phyloP scores from a whole-genome alignment of 1,140 invertebrate species.

The Aplysia californica region DNA sequence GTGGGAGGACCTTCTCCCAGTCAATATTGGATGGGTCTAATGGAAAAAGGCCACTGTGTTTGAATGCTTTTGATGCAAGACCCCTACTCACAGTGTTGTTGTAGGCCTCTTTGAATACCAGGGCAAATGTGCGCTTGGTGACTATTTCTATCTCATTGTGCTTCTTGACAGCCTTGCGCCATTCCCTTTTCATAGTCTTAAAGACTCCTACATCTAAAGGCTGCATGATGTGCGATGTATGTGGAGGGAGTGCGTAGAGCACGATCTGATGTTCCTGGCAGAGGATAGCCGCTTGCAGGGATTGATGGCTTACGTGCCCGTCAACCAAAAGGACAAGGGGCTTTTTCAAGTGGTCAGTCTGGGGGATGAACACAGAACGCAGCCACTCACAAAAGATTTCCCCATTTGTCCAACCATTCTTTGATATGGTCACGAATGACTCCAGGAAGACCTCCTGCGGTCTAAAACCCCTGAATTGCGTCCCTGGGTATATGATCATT shows the following conservation, averaged over 20 bases:
- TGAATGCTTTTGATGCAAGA: neutral
- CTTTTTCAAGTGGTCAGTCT: neutral
- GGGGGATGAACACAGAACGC: neutral
- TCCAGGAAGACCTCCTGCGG: neutral
- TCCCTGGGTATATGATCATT: neutral
- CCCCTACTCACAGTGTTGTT: neutral
- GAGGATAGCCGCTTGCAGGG: neutral
- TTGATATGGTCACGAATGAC: neutral
- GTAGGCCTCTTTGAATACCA: neutral
- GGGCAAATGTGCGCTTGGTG: neutral
- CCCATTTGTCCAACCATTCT: neutral
- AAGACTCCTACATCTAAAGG: neutral
- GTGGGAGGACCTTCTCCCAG: neutral
- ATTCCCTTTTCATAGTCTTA: neutral
- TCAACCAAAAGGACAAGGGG: slow-evolving; percentile 1
- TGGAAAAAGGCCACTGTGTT: slow-evolving; percentile 2
- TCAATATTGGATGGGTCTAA: neutral
- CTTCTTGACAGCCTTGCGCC: neutral
- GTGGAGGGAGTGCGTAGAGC: neutral
- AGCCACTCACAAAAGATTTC: neutral
- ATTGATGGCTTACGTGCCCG: neutral
- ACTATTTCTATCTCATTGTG: neutral
- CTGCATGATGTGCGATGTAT: neutral
- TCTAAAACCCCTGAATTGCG: neutral
- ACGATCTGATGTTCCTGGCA: neutral